Conservation (phyloP, 37 sponge, comb jelly and placozoan genomes). For the Hormiphora californensis region DNA sequence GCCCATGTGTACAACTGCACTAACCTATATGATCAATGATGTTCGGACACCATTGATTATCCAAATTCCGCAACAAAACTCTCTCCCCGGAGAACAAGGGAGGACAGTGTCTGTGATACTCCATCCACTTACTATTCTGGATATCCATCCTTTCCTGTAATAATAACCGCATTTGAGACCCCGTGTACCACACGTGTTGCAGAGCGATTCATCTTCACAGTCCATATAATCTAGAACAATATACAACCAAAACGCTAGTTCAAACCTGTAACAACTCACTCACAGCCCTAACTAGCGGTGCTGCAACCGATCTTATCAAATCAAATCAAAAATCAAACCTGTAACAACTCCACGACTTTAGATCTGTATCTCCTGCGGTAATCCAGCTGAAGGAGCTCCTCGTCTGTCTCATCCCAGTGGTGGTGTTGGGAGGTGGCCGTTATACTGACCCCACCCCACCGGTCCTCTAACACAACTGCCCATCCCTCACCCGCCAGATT, state of each 20-base stretch:
- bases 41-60: not conserved
- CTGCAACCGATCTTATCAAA: too few species aligned
- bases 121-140: not conserved
- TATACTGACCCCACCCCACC: not conserved
- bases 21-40: slow-evolving; percentile 13
- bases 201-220: too few species aligned
- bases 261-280: too few species aligned
- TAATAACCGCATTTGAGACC: not conserved
- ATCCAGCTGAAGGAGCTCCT: not conserved
- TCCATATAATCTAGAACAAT: too few species aligned
- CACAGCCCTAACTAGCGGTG: too few species aligned
- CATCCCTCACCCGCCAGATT: not conserved
- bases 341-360: too few species aligned
- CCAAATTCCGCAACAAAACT: not conserved
- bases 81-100: not conserved
- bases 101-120: slow-evolving; percentile 20
- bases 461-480: not conserved
- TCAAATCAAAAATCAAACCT: too few species aligned
- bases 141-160: not conserved
- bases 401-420: not conserved
- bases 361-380: too few species aligned
- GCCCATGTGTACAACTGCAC: too few species aligned
- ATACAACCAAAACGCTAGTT: too few species aligned
- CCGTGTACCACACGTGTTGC: too few species aligned
- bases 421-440: slow-evolving; percentile 24